phyloP scores from a whole-genome alignment of 2,113 vertebrate genomes.

The Rhinogobius similis region DNA sequence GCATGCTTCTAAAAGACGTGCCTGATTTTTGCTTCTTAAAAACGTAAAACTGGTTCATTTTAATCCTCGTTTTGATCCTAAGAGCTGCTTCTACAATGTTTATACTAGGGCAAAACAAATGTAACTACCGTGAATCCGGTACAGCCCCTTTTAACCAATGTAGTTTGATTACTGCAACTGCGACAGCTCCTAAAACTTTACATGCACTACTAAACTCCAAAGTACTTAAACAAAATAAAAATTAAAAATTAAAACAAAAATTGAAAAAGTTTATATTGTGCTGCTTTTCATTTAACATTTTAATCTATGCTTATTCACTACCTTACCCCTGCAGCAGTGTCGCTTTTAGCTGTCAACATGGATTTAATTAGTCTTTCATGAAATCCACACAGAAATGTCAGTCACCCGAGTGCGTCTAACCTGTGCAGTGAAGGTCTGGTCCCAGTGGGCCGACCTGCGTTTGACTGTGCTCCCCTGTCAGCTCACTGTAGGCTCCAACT shows the following conservation, averaged over 20 bases:
- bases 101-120: too few relatives aligned
- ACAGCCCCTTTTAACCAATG: too few relatives aligned
- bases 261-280: too few relatives aligned
- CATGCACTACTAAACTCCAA: too few relatives aligned
- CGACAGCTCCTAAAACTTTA: too few relatives aligned
- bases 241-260: background rate
- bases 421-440: constrained; percentile 26
- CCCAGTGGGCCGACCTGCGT: constrained; percentile 37
- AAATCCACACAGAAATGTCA: constrained; percentile 19
- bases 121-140: too few relatives aligned
- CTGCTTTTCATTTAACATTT: background rate
- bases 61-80: too few relatives aligned
- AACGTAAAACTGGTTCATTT: too few relatives aligned
- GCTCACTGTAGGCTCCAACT: constrained; percentile 20
- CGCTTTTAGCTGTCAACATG: constrained; percentile 14
- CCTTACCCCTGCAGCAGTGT: background rate
- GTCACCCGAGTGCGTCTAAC: background rate
- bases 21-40: too few relatives aligned
- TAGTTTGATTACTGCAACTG: too few relatives aligned
- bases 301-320: background rate
- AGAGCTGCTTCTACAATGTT: too few relatives aligned
- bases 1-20: too few relatives aligned
- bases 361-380: constrained; percentile 25
- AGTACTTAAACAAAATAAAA: background rate
- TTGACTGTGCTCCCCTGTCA: constrained; percentile 40